Conservation (phyloP, 2,888 invertebrate genomes). For the Synanthedon formicaeformis region DNA sequence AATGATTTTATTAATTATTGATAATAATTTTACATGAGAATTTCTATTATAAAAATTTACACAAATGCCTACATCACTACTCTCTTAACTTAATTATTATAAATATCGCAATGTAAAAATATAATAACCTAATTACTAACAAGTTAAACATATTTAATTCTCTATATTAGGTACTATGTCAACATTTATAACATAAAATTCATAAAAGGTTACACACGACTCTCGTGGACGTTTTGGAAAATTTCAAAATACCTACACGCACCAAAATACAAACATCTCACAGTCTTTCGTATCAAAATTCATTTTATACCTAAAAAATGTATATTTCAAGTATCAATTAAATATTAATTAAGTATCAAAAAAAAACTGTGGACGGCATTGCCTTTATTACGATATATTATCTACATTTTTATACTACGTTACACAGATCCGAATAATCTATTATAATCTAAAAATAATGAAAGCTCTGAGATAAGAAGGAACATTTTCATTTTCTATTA, state of each 20-base stretch:
- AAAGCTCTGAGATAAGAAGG: background rate
- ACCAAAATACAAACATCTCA: background rate
- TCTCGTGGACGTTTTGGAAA: slow-evolving; percentile 18
- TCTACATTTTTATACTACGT: background rate
- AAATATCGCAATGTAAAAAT: slow-evolving; percentile 62
- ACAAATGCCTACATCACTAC: slow-evolving; percentile 44
- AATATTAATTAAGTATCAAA: slow-evolving; percentile 3
- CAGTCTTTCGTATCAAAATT: background rate
- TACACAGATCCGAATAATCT: background rate
- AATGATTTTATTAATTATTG: slow-evolving; percentile 34
- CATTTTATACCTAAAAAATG: background rate
- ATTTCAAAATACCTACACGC: background rate
- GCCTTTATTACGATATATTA: slow-evolving; percentile 24
- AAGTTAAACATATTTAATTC: background rate
- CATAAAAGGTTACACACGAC: slow-evolving; percentile 26
- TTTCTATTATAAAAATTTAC: slow-evolving; percentile 60
- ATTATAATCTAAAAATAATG: background rate
- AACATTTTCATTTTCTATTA: background rate
- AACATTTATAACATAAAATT: slow-evolving; percentile 19
- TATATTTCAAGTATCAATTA: background rate
- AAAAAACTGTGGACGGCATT: slow-evolving; percentile 58
- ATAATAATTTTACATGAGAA: slow-evolving; percentile 21
- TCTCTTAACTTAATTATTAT: slow-evolving; percentile 32
- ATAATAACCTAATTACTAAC: slow-evolving; percentile 35
- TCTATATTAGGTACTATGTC: slow-evolving; percentile 25